Conservation (phyloP, 30 jellyfish, hydroid and myxozoan genomes). For the Mastigias papua region DNA sequence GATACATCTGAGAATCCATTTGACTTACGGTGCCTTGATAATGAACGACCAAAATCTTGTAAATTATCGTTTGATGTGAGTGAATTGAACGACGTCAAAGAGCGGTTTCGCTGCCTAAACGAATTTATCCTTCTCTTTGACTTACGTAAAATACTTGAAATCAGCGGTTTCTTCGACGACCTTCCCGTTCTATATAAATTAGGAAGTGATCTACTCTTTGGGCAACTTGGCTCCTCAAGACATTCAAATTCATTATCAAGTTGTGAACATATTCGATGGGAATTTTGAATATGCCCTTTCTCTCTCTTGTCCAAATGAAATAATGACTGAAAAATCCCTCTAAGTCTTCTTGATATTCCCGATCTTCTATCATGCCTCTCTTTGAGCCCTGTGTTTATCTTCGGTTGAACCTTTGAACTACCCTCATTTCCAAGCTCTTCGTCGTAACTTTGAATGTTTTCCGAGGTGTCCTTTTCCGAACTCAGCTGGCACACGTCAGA, state of each 20-base stretch:
- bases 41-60: background rate
- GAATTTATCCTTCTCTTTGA: slow-evolving; percentile 26
- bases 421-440: background rate
- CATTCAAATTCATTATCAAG: background rate
- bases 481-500: background rate
- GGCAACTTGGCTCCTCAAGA: background rate
- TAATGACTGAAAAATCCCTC: slow-evolving; percentile 56
- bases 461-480: background rate
- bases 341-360: slow-evolving; percentile 56
- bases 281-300: background rate
- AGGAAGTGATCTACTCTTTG: slow-evolving; percentile 54
- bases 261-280: background rate
- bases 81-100: slow-evolving; percentile 9
- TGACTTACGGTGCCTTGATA: background rate
- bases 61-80: background rate
- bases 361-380: background rate
- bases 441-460: background rate
- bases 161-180: background rate
- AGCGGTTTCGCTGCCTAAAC: slow-evolving; percentile 11
- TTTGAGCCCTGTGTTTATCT: background rate
- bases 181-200: slow-evolving; percentile 13
- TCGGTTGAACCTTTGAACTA: background rate
- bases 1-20: background rate
- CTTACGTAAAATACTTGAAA: slow-evolving; percentile 39
- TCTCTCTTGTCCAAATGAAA: slow-evolving; percentile 47